Evolutionary conservation across 2,888 invertebrate genomes (phyloP), one percentile per base, ranked within the genome.

Genomic region (Cephus sareptanus): DNA sequence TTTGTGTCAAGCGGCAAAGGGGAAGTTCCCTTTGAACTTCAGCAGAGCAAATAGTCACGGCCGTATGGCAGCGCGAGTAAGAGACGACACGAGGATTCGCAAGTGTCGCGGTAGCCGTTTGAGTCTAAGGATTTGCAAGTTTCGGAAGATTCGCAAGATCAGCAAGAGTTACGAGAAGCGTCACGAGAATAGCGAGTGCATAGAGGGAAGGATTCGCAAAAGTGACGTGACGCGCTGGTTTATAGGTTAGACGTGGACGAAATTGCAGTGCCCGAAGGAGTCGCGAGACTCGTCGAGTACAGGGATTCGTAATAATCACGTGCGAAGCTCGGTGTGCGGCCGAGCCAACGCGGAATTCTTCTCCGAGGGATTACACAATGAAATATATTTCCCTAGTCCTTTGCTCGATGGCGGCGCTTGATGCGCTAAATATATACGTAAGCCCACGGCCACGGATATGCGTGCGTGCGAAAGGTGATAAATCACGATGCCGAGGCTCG

Each of bases 281-380:
- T 56, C 56, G 56, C 23, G 9, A 56, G 40, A 15, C 15, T 40
- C 40, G 40, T 37, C 37, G 37, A 37, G 37, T 15, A 15, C 4
- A 15, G 15, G 13, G 37, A 37, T 4, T 74, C 75, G 78, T 30
- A 30, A 74, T 73, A 77, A 76, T 56, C 74, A 37, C 69, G 15
- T n/a, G 68, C 33, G 79, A 82, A 77, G 82, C 79, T 74, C 79
- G 82, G 77, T 80, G 82, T 83, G 77, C 77, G 81, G 82, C 78
- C 80, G 74, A 78, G 78, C 80, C 31, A 77, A 74, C 79, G 74
- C 75, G 83, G 83, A 84, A 88, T 85, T 84, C 85, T 85, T 86
- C 86, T 82, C 79, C 81, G 84, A 80, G 84, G 88, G 89, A 90
- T 90, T 90, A 90, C 88, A 90, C 90, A 90, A 90, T 90, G 89